A percentile compares a stretch with the other conserved stretches of the same genome.
Conservation (phyloP, 1,140 invertebrate species). For the Neodiprion lecontei region DNA sequence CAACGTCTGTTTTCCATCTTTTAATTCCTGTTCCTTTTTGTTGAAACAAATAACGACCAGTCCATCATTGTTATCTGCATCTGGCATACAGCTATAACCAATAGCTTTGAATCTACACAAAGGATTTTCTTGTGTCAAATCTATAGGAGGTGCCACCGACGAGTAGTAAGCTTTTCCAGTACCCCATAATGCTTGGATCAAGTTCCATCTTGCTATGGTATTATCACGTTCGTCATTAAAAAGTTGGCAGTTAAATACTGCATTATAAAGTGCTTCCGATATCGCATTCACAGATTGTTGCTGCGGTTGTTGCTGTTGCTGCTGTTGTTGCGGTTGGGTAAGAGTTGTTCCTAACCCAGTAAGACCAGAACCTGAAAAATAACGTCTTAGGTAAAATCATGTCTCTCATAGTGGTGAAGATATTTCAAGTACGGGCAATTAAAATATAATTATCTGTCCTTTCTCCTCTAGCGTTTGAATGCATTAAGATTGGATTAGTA, state of each 20-base stretch:
- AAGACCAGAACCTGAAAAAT: constrained; percentile 34
- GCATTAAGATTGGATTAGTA: too few relatives aligned
- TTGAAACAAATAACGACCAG: constrained; percentile 83
- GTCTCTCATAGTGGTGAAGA: too few relatives aligned
- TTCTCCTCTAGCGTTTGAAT: too few relatives aligned
- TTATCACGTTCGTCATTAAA: constrained; percentile 93
- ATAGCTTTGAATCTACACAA: constrained; percentile 93
- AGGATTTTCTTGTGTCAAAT: constrained; percentile 88
- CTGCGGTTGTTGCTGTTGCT: constrained; percentile 66
- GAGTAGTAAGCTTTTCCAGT: constrained; percentile 83
- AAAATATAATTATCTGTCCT: too few relatives aligned
- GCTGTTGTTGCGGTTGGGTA: constrained; percentile 43
- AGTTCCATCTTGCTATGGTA: constrained; percentile 92
- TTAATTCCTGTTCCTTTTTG: constrained; percentile 79
- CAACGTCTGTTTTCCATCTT: constrained; percentile 76
- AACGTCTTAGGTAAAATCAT: background rate
- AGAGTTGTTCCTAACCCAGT: constrained; percentile 42
- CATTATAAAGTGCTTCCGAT: constrained; percentile 75
- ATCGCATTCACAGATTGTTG: constrained; percentile 67
- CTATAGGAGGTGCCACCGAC: constrained; percentile 73
- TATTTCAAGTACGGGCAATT: too few relatives aligned
- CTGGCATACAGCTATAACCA: constrained; percentile 85
- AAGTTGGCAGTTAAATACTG: constrained; percentile 83
- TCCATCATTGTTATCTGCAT: constrained; percentile 85
- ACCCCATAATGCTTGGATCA: constrained; percentile 93